Evolutionary conservation across 1,140 invertebrate species (phyloP), one percentile per base, ranked within the genome.

Genomic region (Cyclina sinensis): DNA sequence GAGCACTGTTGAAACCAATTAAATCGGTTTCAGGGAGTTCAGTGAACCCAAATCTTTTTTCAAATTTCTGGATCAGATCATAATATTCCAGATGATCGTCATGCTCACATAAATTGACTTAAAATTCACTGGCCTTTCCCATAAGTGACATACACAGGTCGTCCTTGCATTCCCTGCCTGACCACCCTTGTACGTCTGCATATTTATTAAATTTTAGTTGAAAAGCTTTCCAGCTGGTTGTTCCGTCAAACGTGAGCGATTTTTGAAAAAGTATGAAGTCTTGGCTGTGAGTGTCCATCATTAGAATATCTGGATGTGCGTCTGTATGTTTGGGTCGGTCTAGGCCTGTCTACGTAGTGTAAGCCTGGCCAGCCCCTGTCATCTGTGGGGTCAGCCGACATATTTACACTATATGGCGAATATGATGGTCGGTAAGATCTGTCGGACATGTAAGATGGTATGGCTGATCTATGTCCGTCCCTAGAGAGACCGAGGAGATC

Each of bases 11-110:
- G 16, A 88, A 88, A 12, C 51, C 35, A 14, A 82, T 39, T 39
- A 59, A 35, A 12, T 54, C 79, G n/a, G 79, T 82, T 37, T 82
- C 86, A 0, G 65, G 32, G 1, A 88, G 54, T 35, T 88, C 86
- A 24, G 30, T 43, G n/a, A 35, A 59, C 1, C 86, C 68, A 62
- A 82, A 88, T 14, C 86, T 12, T 37, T 82, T 62, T 37, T 78
- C 62, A 11, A 82, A 59, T 24, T 62, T 62, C 18, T 82, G 30
- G 1, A 82, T 65, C 0, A 82, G 0, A 27, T 82, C 80, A 11
- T 7, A 46, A 9, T 82, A 82, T 62, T 27, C 12, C 21, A 80
- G 0, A 32, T 54, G 2, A 1, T 65, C 16, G 21, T 70, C 51
- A 1, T 39, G 1, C 24, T 87, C 74, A 30, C 32, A 24, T 12